A percentile compares a stretch with the other conserved stretches of the same genome.
phyloP scores from a whole-genome alignment of 2,888 invertebrate genomes.

The Chrysomela aeneicollis region DNA sequence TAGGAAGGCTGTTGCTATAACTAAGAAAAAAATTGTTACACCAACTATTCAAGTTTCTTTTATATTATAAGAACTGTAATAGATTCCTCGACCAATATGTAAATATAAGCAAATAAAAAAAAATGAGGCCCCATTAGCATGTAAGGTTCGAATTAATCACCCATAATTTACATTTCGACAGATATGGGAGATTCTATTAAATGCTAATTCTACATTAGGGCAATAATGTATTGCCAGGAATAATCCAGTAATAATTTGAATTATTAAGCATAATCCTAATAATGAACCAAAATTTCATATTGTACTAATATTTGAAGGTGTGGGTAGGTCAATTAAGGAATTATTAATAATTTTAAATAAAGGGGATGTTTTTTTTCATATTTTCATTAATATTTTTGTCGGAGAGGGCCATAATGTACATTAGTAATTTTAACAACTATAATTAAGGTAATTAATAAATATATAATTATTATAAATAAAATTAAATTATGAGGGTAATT shows the following conservation, averaged over 20 bases:
- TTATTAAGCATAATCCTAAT: constrained; percentile 69
- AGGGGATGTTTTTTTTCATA: constrained; percentile 61
- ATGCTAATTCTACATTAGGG: constrained; percentile 70
- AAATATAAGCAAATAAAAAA: constrained; percentile 76
- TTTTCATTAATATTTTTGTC: constrained; percentile 63
- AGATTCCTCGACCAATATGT: constrained; percentile 73
- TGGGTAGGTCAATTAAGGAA: constrained; percentile 68
- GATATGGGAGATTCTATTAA: constrained; percentile 73
- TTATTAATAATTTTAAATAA: constrained; percentile 68
- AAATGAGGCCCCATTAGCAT: constrained; percentile 77
- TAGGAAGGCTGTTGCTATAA: constrained; percentile 78
- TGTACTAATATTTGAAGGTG: constrained; percentile 68
- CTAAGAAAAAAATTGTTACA: constrained; percentile 70
- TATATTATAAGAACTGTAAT: constrained; percentile 62
- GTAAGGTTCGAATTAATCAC: constrained; percentile 71
- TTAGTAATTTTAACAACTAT: constrained; percentile 68
- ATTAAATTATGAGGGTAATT: constrained; percentile 64
- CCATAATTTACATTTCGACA: constrained; percentile 75
- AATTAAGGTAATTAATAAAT: constrained; percentile 68
- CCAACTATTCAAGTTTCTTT: constrained; percentile 71
- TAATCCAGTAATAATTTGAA: constrained; percentile 74
- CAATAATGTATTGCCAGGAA: constrained; percentile 76
- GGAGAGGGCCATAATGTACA: constrained; percentile 65
- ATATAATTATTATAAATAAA: constrained; percentile 66
- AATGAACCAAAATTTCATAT: constrained; percentile 77